Percentiles rank a stretch among this genome's conserved stretches.
phyloP scores from a whole-genome alignment of 2,113 vertebrate genomes.

The Smithornis capensis region DNA sequence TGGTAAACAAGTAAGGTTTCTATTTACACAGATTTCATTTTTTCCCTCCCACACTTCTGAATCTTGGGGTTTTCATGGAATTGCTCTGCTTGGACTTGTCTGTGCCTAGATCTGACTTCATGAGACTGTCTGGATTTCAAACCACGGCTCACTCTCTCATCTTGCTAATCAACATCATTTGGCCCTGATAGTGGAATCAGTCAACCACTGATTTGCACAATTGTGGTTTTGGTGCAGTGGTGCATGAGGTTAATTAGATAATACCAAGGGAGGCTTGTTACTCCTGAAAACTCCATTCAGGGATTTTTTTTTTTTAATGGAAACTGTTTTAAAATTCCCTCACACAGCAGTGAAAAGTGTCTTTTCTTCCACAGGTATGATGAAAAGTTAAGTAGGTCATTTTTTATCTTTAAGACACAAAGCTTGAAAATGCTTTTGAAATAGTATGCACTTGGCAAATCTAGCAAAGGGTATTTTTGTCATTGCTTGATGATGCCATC shows the following conservation, averaged over 20 bases:
- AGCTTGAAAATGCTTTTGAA: not conserved
- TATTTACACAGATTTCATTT: not conserved
- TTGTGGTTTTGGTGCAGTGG: not conserved
- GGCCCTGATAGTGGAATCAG: not conserved
- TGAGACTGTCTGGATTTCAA: not conserved
- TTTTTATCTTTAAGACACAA: not conserved
- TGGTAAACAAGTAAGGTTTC: not conserved
- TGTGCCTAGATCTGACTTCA: not conserved
- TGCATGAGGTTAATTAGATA: not conserved
- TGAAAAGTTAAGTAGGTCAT: constrained; percentile 14
- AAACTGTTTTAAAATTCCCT: not conserved
- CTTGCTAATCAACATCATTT: not conserved
- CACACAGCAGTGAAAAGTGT: not conserved
- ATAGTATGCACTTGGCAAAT: not conserved
- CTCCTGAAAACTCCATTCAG: not conserved
- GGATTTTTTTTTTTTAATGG: not conserved
- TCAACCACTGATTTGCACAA: not conserved
- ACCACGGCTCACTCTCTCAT: not conserved
- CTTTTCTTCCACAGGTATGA: not conserved
- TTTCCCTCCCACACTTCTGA: accelerated
- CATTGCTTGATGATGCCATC: not conserved
- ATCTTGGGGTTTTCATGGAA: not conserved
- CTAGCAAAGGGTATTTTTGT: not conserved
- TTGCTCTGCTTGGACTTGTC: not conserved
- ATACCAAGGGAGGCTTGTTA: not conserved